Evolutionary conservation across 2,113 vertebrate genomes (phyloP).

Genomic region (Butastur rufipennis): DNA sequence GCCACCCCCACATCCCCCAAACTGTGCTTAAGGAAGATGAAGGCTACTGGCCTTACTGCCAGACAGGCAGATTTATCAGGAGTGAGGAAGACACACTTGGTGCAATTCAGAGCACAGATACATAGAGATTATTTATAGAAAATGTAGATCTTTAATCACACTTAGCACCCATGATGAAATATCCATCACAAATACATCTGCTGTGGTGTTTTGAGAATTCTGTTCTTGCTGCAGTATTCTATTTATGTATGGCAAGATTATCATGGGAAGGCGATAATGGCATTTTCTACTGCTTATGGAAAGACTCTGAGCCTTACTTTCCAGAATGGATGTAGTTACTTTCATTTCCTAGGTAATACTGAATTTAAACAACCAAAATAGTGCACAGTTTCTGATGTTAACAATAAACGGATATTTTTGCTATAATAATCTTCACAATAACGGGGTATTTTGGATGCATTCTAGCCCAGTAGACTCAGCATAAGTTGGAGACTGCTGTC

Average conservation of each 20-base stretch:
- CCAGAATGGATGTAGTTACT: neutral
- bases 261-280: neutral
- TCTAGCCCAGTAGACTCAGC: neutral
- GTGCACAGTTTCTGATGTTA: neutral
- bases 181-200: neutral
- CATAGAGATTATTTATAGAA: neutral
- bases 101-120: neutral
- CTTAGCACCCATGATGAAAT: neutral
- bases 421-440: neutral
- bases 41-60: neutral
- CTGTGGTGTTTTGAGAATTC: neutral
- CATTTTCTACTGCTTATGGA: neutral
- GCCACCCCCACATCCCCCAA: neutral
- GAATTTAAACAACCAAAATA: neutral
- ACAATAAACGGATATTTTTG: neutral
- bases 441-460: neutral
- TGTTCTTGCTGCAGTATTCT: neutral
- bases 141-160: neutral
- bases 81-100: neutral
- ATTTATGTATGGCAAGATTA: neutral
- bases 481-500: neutral
- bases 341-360: neutral
- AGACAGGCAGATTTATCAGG: neutral
- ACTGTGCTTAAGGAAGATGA: neutral
- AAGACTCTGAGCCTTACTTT: neutral